Percentiles rank a stretch among this genome's conserved stretches.
Conservation (phyloP, 2,113 vertebrate genomes). For the Boleophthalmus pectinirostris region DNA sequence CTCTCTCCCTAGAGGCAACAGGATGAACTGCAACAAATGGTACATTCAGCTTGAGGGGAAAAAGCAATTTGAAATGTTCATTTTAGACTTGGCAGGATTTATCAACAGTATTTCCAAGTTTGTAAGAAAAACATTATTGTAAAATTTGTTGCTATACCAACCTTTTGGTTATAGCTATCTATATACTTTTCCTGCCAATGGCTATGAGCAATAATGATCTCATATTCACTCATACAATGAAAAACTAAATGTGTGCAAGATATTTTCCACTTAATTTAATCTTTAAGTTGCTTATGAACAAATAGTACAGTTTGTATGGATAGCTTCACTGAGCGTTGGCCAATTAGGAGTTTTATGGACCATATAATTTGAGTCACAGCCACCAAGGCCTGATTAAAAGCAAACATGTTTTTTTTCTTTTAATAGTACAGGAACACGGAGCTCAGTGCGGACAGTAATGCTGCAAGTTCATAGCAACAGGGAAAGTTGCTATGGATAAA, state of each 20-base stretch:
- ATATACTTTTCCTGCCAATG: neutral
- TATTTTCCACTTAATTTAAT: conserved; percentile 57
- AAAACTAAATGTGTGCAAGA: neutral
- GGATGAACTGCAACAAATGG: conserved; percentile 8
- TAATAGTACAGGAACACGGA: conserved; percentile 27
- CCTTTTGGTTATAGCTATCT: neutral
- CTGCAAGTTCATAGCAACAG: conserved; percentile 5
- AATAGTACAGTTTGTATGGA: conserved; percentile 21
- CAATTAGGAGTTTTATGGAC: conserved; percentile 80
- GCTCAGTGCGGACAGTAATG: conserved; percentile 12
- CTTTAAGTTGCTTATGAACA: conserved; percentile 32
- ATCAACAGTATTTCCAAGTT: conserved; percentile 1
- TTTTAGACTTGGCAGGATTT: conserved; percentile 1
- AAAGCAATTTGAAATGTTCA: neutral
- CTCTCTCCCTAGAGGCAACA: conserved; percentile 1
- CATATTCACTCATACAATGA: neutral
- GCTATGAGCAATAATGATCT: neutral
- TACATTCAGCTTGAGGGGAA: neutral
- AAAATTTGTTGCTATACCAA: neutral
- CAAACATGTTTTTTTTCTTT: conserved; percentile 41
- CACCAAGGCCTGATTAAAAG: conserved; percentile 66
- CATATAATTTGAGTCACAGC: conserved; percentile 75
- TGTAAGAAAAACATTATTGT: neutral
- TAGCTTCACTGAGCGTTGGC: conserved; percentile 55
- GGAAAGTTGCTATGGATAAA: neutral